Evolutionary conservation across 2,797 vertebrate species (phyloP).

Genomic region (Pelochelys cantorii): DNA sequence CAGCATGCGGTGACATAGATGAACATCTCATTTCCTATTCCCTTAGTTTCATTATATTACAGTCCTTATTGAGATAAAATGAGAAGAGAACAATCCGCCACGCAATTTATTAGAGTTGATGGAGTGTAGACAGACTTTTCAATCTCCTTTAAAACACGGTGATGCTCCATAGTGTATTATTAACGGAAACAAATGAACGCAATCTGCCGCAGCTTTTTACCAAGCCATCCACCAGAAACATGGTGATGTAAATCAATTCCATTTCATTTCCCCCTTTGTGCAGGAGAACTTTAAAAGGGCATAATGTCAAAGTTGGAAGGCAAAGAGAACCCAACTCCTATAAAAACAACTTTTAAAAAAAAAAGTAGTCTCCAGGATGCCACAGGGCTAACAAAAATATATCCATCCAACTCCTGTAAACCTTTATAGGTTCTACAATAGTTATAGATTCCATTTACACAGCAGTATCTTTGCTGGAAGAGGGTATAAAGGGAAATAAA

Average conservation of each 20-base stretch:
- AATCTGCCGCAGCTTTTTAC: not conserved
- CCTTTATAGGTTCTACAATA: rapidly evolving
- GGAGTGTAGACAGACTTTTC: conserved; percentile 60
- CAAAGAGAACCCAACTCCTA: not conserved
- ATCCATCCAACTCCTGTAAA: not conserved
- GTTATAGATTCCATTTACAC: rapidly evolving
- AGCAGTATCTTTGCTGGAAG: not conserved
- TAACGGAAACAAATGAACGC: conserved; percentile 35
- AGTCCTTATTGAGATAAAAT: conserved; percentile 46
- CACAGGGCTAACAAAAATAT: too few species aligned
- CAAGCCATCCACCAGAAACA: not conserved
- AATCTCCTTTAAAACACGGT: conserved; percentile 49
- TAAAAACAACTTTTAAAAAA: not conserved
- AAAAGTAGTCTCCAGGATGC: too few species aligned
- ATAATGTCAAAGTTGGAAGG: not conserved
- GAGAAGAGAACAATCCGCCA: conserved; percentile 50
- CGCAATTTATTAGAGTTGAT: conserved; percentile 61
- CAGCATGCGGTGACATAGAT: not conserved
- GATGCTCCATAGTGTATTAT: conserved; percentile 33
- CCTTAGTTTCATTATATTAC: conserved; percentile 19
- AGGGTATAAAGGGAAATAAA: not conserved
- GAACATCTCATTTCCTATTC: conserved; percentile 8
- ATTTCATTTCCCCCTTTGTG: not conserved
- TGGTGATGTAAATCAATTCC: not conserved
- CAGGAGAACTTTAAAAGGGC: not conserved